phyloP scores from a whole-genome alignment of 2,797 vertebrate species.

The Hippopotamyrus pictus region DNA sequence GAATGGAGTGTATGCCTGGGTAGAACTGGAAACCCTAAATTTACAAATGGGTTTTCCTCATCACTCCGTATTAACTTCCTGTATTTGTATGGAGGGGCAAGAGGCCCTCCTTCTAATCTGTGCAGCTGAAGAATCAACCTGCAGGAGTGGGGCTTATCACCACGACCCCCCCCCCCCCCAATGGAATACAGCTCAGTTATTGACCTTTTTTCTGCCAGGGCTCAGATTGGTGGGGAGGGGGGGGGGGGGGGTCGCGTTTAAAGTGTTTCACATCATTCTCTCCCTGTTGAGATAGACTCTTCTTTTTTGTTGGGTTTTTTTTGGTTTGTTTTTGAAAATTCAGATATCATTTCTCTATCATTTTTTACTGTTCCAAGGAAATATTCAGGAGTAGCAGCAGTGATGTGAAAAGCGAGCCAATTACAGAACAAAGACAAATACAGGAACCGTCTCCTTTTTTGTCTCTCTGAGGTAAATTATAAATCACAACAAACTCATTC shows the following conservation, averaged over 20 bases:
- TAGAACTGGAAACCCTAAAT: neutral
- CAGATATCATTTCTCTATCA: neutral
- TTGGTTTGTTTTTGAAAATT: neutral
- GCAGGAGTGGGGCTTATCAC: neutral
- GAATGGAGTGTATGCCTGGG: neutral
- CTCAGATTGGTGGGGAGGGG: neutral
- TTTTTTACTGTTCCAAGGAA: neutral
- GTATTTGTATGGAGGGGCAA: neutral
- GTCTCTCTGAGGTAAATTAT: slow-evolving; percentile 12
- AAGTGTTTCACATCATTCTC: slow-evolving; percentile 3
- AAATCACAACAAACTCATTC: slow-evolving; percentile 18
- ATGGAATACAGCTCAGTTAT: neutral
- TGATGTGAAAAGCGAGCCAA: neutral
- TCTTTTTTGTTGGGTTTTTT: neutral
- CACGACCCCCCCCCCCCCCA: neutral
- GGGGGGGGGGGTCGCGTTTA: neutral
- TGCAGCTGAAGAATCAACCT: neutral
- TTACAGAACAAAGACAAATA: neutral
- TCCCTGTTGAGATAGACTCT: neutral
- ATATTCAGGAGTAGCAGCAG: neutral
- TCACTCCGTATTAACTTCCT: neutral
- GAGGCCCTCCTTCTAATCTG: neutral
- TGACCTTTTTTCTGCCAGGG: neutral
- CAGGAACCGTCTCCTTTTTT: neutral
- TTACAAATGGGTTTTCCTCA: neutral